These are phyloP conservation scores for Formica selysi DNA, from an alignment of 1,140 invertebrate species.

Conservation along the genomic window DNA sequence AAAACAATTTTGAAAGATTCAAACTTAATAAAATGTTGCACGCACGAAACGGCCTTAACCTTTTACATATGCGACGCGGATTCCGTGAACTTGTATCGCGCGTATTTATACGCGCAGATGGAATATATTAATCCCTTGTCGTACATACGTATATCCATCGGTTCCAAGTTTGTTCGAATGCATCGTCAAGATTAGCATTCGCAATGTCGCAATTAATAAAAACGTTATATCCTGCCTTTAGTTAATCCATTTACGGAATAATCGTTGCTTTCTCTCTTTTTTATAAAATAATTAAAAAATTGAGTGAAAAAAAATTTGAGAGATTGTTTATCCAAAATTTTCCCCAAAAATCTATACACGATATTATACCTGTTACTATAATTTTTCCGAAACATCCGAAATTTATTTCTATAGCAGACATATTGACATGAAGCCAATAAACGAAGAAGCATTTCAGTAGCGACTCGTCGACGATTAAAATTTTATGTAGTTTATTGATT, in stretches of 20 bases:
- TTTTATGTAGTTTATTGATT: constrained; percentile 60
- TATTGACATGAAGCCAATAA: constrained; percentile 40
- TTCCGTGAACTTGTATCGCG: constrained; percentile 50
- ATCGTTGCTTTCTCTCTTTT: neutral
- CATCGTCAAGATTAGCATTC: constrained; percentile 23
- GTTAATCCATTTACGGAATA: neutral
- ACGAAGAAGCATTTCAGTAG: constrained; percentile 30
- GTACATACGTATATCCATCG: neutral
- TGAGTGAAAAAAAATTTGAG: neutral
- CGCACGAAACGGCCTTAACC: constrained; percentile 59
- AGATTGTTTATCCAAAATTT: neutral
- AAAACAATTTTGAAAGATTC: constrained; percentile 3
- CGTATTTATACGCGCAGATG: constrained; percentile 29
- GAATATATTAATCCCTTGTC: constrained; percentile 20
- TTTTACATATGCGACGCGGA: constrained; percentile 59
- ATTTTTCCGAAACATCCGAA: neutral
- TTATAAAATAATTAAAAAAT: neutral
- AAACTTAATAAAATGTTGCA: constrained; percentile 2
- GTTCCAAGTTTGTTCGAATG: constrained; percentile 10
- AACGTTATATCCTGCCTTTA: neutral
- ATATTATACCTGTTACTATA: neutral
- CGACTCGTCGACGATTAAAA: constrained; percentile 50
- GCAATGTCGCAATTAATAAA: constrained; percentile 38
- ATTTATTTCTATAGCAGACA: constrained; percentile 19
- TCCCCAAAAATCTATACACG: neutral